A percentile compares a stretch with the other conserved stretches of the same genome.
phyloP scores from a whole-genome alignment of 2,888 invertebrate genomes.

The Polymixis flavicincta region DNA sequence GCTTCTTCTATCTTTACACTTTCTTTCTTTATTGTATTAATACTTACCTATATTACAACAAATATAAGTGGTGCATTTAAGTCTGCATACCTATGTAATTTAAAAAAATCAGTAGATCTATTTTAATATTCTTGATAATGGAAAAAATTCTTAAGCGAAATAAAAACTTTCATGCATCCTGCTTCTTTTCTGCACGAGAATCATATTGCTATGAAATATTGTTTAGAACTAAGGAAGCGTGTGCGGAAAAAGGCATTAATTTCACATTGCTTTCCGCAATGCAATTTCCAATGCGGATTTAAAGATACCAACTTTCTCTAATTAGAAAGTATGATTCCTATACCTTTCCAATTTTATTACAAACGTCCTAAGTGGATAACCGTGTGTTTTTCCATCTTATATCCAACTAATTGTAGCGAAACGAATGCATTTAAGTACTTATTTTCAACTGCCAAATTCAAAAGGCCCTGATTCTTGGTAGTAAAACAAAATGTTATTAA shows the following conservation, averaged over 20 bases:
- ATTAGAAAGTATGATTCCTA: background rate
- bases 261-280: background rate
- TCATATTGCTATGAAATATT: background rate
- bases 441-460: no score
- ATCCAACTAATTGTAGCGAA: background rate
- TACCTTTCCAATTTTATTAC: background rate
- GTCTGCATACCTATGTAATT: background rate
- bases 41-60: background rate
- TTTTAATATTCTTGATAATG: background rate
- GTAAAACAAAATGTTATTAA: no score
- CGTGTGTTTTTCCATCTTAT: accelerated
- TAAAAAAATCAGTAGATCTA: background rate
- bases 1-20: no score
- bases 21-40: background rate
- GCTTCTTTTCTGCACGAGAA: background rate
- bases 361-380: background rate
- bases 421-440: no score
- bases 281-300: background rate
- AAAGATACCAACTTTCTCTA: background rate
- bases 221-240: background rate
- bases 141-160: background rate
- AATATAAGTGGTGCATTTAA: background rate
- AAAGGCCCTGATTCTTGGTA: no score
- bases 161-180: background rate
- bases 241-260: background rate